Percentiles rank a stretch among this genome's conserved stretches.
Evolutionary conservation across 1,140 invertebrate species (phyloP).

Genomic region (Lucilia sericata): DNA sequence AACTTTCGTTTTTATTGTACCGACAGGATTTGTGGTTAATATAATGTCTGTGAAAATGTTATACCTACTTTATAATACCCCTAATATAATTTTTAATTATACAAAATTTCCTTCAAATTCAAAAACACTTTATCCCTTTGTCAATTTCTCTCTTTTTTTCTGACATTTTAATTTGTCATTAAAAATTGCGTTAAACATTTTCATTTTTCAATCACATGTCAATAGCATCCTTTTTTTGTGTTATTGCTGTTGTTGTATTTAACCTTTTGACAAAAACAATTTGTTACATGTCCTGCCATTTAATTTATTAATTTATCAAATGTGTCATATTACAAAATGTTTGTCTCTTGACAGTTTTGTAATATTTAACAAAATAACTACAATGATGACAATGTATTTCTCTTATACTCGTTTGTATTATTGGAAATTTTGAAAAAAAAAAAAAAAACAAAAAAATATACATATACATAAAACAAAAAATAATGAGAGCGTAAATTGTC

Average conservation of each 20-base stretch:
- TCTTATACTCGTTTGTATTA: background rate
- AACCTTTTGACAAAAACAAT: background rate
- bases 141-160: background rate
- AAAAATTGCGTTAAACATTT: background rate
- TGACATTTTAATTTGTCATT: background rate
- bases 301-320: constrained; percentile 7
- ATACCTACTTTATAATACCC: too few species aligned
- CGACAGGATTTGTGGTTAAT: too few species aligned
- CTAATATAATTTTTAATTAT: too few species aligned
- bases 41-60: too few species aligned
- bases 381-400: background rate
- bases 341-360: constrained; percentile 12
- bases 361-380: background rate
- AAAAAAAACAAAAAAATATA: background rate
- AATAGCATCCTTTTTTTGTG: background rate
- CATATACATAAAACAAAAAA: too few species aligned
- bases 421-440: background rate
- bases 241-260: background rate
- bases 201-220: background rate
- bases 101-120: too few species aligned
- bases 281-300: background rate
- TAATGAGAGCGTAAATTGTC: background rate
- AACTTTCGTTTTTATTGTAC: too few species aligned
- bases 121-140: too few species aligned
- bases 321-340: background rate